These are phyloP conservation scores for Tubulanus polymorphus DNA, from an alignment of 2,888 invertebrate species.

Conservation along the genomic window DNA sequence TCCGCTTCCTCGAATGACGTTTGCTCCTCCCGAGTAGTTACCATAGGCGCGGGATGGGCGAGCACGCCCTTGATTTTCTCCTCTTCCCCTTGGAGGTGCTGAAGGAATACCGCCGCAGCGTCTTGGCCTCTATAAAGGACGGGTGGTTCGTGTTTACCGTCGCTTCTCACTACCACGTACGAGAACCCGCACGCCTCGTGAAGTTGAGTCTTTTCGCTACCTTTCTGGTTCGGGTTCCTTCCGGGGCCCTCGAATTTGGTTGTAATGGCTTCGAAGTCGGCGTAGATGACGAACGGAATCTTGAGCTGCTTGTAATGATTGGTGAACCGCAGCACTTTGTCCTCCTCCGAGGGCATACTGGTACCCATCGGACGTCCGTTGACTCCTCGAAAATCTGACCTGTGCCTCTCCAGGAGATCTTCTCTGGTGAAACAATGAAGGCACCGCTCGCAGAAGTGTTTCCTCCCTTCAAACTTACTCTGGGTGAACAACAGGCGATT, in stretches of 20 bases:
- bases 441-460: slow-evolving; percentile 14
- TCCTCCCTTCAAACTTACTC: slow-evolving; percentile 1
- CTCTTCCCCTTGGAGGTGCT: slow-evolving; percentile 6
- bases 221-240: slow-evolving; percentile 11
- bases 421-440: slow-evolving; percentile 12
- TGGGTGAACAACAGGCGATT: slow-evolving; percentile 8
- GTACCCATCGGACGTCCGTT: slow-evolving; percentile 8
- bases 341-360: slow-evolving; percentile 12
- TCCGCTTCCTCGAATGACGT: neutral
- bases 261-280: slow-evolving; percentile 17
- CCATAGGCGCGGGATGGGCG: neutral
- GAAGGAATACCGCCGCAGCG: slow-evolving; percentile 10
- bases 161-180: slow-evolving; percentile 11
- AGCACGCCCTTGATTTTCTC: slow-evolving; percentile 3
- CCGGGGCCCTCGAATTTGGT: slow-evolving; percentile 9
- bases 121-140: slow-evolving; percentile 12
- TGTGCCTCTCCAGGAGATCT: slow-evolving; percentile 13
- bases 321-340: slow-evolving; percentile 12
- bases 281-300: slow-evolving; percentile 15
- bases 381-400: slow-evolving; percentile 11
- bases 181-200: slow-evolving; percentile 12
- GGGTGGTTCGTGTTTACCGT: slow-evolving; percentile 9
- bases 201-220: slow-evolving; percentile 8
- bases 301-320: slow-evolving; percentile 13
- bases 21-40: neutral